These are phyloP conservation scores for Rhodeus uyekii DNA, from an alignment of 2,797 vertebrate genomes.

Conservation along the genomic window DNA sequence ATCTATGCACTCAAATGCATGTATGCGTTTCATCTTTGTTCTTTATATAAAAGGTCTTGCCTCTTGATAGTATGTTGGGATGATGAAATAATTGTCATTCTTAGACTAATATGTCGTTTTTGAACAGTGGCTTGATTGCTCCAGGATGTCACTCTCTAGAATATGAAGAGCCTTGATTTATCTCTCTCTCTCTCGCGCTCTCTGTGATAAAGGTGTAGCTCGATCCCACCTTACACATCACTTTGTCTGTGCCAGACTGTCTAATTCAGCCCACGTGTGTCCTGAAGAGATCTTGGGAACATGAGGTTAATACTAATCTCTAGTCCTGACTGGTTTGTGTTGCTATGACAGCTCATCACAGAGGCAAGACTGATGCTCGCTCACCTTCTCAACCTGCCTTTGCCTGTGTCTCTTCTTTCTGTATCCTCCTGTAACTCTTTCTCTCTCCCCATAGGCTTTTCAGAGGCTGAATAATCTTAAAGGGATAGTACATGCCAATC, in stretches of 20 bases:
- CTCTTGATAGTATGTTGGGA: background rate
- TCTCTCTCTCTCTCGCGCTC: constrained; percentile 1
- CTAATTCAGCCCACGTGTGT: constrained; percentile 17
- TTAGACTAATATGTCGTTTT: background rate
- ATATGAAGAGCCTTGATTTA: constrained; percentile 10
- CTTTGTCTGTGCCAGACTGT: constrained; percentile 17
- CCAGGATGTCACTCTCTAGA: background rate
- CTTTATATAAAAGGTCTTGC: background rate
- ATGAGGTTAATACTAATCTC: constrained; percentile 32
- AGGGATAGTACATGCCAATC: background rate
- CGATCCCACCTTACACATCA: background rate
- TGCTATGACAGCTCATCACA: constrained; percentile 37
- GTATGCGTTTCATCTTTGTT: background rate
- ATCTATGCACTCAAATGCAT: background rate
- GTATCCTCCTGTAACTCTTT: background rate
- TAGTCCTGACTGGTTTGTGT: constrained; percentile 11
- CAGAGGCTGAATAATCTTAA: constrained; percentile 2
- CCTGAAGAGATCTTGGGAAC: constrained; percentile 1
- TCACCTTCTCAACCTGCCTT: constrained; percentile 32
- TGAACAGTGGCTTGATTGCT: constrained; percentile 21
- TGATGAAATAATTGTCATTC: background rate
- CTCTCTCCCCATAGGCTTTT: constrained; percentile 12
- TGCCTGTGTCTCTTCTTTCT: constrained; percentile 1
- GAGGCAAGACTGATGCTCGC: constrained; percentile 15
- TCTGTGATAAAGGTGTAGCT: background rate